Evolutionary conservation across 2,113 vertebrate species (phyloP), one percentile per base, ranked within the genome.

Genomic region (Urocitellus parryii): DNA sequence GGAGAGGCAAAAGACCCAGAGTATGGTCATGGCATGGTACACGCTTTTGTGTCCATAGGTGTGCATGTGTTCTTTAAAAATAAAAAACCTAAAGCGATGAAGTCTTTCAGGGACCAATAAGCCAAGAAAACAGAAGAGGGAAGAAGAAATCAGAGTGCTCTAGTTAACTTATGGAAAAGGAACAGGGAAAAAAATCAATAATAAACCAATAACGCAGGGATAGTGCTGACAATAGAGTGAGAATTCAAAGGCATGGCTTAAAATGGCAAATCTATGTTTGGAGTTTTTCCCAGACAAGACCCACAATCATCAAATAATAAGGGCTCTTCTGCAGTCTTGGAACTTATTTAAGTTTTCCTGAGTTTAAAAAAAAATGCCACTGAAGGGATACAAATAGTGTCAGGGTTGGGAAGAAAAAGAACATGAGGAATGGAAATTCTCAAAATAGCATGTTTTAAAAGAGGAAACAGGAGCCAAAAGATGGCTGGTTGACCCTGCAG

Each of bases 201-300:
- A 95, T 95, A 97, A 96, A 91, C 93, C 93, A 93, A 95, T 96
- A 97, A 93, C 87, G 89, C 39, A 86, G 67, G 53, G 74, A 94
- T 92, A 56, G 87, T 84, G 87, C 84, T 97, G 91, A 97, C 91
- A 94, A 96, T 92, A 79, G 90, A 96, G 34, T 93, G 72, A 95
- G 93, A 96, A 97, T 97, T 97, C 94, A 97, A 97, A 97, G 83
- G 91, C 92, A 94, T 84, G 89, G 93, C 96, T 97, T 97, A 96
- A 97, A 98, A 97, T 96, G 96, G 97, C 95, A 96, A 97, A 96
- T 97, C 85, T 94, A 77, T 94, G 91, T 97, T 97, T 98, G 95
- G 97, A 97, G 83, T 96, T 96, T 94, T 97, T 96, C 97, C 97
- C 96, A 97, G 95, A 96, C 91, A 63, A 96, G 85, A 95, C 83